These are phyloP conservation scores for Phrynosoma platyrhinos DNA, from an alignment of 2,113 vertebrate genomes.

Conservation along the genomic window DNA sequence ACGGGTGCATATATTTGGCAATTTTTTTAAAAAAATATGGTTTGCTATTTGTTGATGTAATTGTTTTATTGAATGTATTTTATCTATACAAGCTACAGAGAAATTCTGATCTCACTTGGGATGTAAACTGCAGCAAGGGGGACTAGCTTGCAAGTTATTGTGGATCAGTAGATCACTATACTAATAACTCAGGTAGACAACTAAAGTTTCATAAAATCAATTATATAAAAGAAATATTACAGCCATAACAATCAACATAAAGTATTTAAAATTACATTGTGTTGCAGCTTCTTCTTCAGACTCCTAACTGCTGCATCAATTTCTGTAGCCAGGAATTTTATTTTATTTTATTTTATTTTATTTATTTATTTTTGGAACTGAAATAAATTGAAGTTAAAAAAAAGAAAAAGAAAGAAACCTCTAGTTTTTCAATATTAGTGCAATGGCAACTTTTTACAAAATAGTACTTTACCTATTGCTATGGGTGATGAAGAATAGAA, in stretches of 20 bases:
- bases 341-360: too few species aligned
- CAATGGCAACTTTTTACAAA: constrained; percentile 1
- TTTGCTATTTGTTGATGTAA: too few species aligned
- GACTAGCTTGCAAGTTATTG: background rate
- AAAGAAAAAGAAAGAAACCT: background rate
- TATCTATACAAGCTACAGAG: background rate
- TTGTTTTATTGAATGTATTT: too few species aligned
- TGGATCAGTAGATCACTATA: background rate
- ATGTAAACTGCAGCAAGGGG: background rate
- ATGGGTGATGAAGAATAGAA: background rate
- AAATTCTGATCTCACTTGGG: constrained; percentile 3
- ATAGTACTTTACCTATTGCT: background rate
- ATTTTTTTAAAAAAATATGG: too few species aligned
- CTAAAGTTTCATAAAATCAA: background rate
- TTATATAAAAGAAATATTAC: background rate
- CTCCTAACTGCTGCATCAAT: background rate
- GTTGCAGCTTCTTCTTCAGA: background rate
- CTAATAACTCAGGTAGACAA: background rate
- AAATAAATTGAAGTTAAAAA: too few species aligned
- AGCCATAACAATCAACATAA: background rate
- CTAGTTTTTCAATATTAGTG: background rate
- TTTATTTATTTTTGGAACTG: too few species aligned
- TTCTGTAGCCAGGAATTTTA: background rate
- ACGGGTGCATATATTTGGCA: too few species aligned
- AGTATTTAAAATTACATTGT: background rate